Evolutionary conservation across 1,140 invertebrate species (phyloP).

Genomic region (Scylla paramamosain): DNA sequence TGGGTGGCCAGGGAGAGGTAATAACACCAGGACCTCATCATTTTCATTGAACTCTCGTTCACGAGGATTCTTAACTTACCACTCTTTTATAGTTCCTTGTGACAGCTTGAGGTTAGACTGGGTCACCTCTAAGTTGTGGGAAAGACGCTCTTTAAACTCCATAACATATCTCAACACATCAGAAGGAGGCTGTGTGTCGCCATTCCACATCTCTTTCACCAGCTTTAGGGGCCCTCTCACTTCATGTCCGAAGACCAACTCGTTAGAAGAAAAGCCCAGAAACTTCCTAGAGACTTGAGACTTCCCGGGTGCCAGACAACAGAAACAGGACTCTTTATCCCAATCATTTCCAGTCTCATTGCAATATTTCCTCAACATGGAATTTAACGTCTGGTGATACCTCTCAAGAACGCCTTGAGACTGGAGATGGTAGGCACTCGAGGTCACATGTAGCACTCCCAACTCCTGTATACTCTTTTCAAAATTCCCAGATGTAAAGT

Average conservation of each 20-base stretch:
- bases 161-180: no score
- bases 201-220: conserved; percentile 12
- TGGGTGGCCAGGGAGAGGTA: no score
- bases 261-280: not conserved
- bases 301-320: not conserved
- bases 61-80: not conserved
- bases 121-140: not conserved
- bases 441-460: not conserved
- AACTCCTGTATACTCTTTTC: not conserved
- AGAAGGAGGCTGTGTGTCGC: no score
- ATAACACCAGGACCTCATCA: no score
- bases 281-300: no score
- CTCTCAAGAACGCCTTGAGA: conserved; percentile 21
- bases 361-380: conserved; percentile 28
- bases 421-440: conserved; percentile 30
- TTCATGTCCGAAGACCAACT: conserved; percentile 25
- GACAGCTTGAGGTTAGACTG: not conserved
- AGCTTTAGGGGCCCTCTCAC: not conserved
- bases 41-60: no score
- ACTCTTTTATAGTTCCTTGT: not conserved
- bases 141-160: not conserved
- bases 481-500: conserved; percentile 21
- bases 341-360: not conserved
- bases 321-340: conserved; percentile 40
- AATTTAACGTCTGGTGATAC: conserved; percentile 29